Conservation (phyloP, 2,797 vertebrate genomes). For the Microctenopoma steveboyesi region DNA sequence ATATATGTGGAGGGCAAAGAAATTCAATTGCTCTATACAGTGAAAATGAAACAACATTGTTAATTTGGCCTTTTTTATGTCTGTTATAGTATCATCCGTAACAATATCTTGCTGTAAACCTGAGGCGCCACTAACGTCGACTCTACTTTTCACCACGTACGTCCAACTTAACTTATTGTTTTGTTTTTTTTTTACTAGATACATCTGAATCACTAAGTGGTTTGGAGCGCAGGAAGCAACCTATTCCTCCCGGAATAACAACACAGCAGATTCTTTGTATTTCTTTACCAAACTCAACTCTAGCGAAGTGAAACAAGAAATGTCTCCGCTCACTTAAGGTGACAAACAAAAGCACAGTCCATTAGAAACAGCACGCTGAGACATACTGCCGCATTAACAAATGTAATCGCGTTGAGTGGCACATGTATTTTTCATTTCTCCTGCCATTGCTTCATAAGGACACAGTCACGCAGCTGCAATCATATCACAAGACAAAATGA, state of each 20-base stretch:
- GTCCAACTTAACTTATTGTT: not conserved
- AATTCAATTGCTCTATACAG: not conserved
- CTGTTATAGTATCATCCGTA: not conserved
- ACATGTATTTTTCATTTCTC: constrained; percentile 59
- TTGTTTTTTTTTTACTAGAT: not conserved
- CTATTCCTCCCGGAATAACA: not conserved
- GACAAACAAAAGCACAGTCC: constrained; percentile 69
- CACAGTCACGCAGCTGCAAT: constrained; percentile 61
- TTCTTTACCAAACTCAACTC: constrained; percentile 17
- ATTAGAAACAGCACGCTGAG: constrained; percentile 58
- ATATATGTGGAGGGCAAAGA: not conserved
- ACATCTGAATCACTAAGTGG: not conserved
- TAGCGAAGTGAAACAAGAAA: constrained; percentile 39
- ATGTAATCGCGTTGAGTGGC: constrained; percentile 56
- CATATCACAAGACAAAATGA: constrained; percentile 62
- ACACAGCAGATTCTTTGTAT: constrained; percentile 19
- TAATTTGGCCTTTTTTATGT: not conserved
- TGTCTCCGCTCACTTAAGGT: constrained; percentile 55
- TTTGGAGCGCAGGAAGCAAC: not conserved
- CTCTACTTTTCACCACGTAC: too few relatives aligned
- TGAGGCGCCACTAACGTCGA: too few relatives aligned
- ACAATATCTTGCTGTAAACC: not conserved
- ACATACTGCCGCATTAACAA: constrained; percentile 56
- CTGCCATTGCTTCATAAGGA: constrained; percentile 46
- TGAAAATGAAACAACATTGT: too few relatives aligned